Base-by-base conservation (phyloP, 2,797 vertebrate species). In the Coccyzus lansbergi region DNA sequence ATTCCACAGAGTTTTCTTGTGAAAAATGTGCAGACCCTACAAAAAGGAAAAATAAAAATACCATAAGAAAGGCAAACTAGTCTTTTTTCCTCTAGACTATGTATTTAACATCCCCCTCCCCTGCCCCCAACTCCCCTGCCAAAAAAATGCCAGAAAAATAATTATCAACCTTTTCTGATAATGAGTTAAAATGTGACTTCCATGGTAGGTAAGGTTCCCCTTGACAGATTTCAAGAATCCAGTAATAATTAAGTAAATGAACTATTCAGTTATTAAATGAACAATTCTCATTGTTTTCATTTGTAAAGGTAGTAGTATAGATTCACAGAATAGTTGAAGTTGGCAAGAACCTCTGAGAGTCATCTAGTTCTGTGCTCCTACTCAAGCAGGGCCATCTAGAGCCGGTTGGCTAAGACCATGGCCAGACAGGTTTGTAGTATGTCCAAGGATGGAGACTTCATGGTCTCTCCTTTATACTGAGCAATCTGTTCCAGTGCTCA, bases 321-420 rank as follows among this genome's bases (percentile, higher is more conserved):
- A 74, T 26, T 58, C 33, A 68, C 20, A 59, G n/a, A 42, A n/a
- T 52, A 13, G 18, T 10, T 76, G 25, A 53, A 10, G 6, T 51
- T 55, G 31, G 8, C 46, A 68, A 36, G 33, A 19, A 36, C 3
- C 6, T 71, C 38, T 63, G 18, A 12, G 52, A 4, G 10, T 63
- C 4, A 3, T 44, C 14, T 79, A 13, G 7, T 70, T 86, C 33
- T 56, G 11, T 1, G 1, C 10, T 15, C 8, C 11, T 55, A 7
- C 14, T 77, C 12, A 12, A 58, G 29, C 15, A 58, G 26, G 2
- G 24, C 15, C 12, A 4, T 18, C 33, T 28, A 29, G 6, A n/a
- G 19, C 31, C 33, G 7, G 28, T 25, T 76, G 4, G 15, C n/a
- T n/a, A 46, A n/a, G 9, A 33, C 21, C 2, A 0, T 13, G 6